A percentile compares a stretch with the other conserved stretches of the same genome.
phyloP scores from a whole-genome alignment of 2,888 invertebrate species.

The Luperina nickerlii region DNA sequence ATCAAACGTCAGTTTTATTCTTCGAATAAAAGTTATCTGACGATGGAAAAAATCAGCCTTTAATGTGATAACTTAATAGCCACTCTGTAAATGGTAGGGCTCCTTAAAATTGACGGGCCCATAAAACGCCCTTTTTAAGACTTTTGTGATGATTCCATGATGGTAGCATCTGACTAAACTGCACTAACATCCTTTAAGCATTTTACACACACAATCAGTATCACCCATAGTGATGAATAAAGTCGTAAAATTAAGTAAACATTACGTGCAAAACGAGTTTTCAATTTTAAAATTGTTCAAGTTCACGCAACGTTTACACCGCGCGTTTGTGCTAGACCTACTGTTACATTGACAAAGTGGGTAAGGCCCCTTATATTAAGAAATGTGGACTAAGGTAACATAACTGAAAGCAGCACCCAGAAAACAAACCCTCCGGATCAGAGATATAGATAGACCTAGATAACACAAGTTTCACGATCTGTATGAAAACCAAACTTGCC shows the following conservation, averaged over 20 bases:
- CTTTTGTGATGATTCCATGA: background rate
- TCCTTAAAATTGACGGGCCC: background rate
- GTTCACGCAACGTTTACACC: background rate
- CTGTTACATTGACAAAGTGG: background rate
- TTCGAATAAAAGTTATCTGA: too few species aligned
- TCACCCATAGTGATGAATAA: background rate
- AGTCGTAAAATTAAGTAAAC: background rate
- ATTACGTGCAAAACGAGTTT: background rate
- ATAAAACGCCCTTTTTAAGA: background rate
- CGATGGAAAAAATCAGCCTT: too few species aligned
- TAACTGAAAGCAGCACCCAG: background rate
- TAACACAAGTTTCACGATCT: too few species aligned
- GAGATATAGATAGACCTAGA: too few species aligned
- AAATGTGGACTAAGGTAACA: constrained; percentile 1
- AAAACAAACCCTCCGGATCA: background rate
- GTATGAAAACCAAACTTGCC: too few species aligned
- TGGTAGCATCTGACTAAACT: background rate
- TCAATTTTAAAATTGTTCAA: background rate
- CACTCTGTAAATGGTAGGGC: background rate
- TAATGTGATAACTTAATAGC: background rate
- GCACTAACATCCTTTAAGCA: background rate
- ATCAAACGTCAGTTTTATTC: too few species aligned
- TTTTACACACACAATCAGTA: background rate
- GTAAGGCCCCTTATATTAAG: background rate
- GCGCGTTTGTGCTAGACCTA: too few species aligned